Evolutionary conservation across 2,113 vertebrate genomes (phyloP), one percentile per base, ranked within the genome.

Genomic region (Fukomys damarensis): DNA sequence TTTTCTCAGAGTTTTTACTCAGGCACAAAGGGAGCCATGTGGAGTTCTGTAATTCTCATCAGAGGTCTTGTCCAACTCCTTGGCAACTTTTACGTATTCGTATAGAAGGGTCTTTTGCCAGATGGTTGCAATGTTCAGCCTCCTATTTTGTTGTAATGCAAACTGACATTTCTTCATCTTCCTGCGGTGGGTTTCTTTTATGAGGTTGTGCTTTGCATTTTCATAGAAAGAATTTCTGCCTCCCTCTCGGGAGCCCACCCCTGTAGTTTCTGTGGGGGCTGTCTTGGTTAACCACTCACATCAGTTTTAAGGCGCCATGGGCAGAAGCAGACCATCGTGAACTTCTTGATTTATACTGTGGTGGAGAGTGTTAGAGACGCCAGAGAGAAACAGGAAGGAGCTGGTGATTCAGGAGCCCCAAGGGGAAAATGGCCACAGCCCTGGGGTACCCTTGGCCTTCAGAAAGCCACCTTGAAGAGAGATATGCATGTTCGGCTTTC

Each of bases 271-370:
- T 98, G 98, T 98, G 98, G 98, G 97, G 98, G 98, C 97, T 68
- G 74, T 26, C 0, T 97, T 97, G 98, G 99, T 99, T 99, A 99
- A 99, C 99, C 99, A 95, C 98, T 98, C 0, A 1, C 96, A 97
- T 97, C 90, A 97, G 87, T 91, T 96, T 89, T 0, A 97, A 95
- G 98, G 97, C 95, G 74, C 98, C 98, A 98, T 97, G 77, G 95
- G 96, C 97, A 96, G 83, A 98, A 70, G 81, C 90, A 95, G 94
- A 95, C 87, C 89, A 65, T 96, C 88, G 52, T 35, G 89, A 97
- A 97, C 89, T 87, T 88, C 97, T 96, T 97, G 95, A 98, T 98
- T 97, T 98, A 26, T 90, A 91, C 96, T 98, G 98, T 95, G 98
- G 98, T 98, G 96, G 97, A 94, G 80, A 97, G 95, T 17, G 80